Base-by-base conservation (phyloP, 1,140 invertebrate genomes). In the Prorops nasuta region DNA sequence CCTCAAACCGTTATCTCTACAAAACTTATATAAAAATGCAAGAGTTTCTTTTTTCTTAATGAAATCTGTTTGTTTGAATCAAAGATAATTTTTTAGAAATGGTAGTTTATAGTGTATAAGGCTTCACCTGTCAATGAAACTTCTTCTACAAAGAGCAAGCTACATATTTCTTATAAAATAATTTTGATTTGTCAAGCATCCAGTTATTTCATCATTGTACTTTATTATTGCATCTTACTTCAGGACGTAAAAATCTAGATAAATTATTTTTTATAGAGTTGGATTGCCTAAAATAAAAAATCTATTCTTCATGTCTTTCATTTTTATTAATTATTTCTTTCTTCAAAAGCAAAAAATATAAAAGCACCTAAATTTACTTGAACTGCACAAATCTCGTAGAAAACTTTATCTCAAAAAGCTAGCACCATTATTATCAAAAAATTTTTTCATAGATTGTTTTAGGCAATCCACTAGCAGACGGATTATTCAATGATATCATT, bases 401-500 rank as follows among this genome's bases (percentile, higher is more conserved):
- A 56, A 63, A 66, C 60, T 68, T 68, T 50, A 63, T 60, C 59
- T 64, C 49, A 69, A 66, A 64, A 56, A 67, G 44, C 65, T 74
- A 72, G 71, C 71, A 74, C 71, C 70, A 68, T 67, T 67, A 50
- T 60, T 49, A 36, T 68, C 51, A 66, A 64, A 72, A 66, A 72
- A 72, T 66, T 65, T 66, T 69, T 64, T 66, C 47, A 63, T 63
- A 50, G 46, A 59, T 56, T 59, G 51, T 56, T 68, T 58, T 63
- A 66, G 71, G 66, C 70, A 71, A 74, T 71, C 70, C 69, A 70
- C 46, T 53, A 55, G 56, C 54, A 74, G 71, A 72, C 66, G 70
- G 72, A 74, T 59, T 45, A 67, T 72, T 74, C 64, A 58, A 51
- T 47, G 63, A 66, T 68, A 69, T 56, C 56, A 32, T 43, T 58